These are phyloP conservation scores for Spondyliosoma cantharus DNA, from an alignment of 2,797 vertebrate genomes.

Conservation along the genomic window DNA sequence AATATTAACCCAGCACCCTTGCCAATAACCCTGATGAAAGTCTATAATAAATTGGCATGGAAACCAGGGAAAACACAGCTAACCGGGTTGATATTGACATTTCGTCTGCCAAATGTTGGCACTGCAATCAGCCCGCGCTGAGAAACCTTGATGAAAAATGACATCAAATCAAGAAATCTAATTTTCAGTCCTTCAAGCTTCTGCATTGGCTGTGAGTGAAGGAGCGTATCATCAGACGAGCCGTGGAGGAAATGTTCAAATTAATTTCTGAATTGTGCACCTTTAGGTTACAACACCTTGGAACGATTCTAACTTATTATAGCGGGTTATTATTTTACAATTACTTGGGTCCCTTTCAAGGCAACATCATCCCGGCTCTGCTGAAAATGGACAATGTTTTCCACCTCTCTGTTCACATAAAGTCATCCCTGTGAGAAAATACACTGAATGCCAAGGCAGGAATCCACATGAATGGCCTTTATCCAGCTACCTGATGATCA, in stretches of 20 bases:
- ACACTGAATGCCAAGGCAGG: slow-evolving; percentile 26
- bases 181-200: slow-evolving; percentile 53
- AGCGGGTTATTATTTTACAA: slow-evolving; percentile 54
- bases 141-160: slow-evolving; percentile 68
- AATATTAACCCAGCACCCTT: slow-evolving; percentile 65
- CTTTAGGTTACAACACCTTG: slow-evolving; percentile 53
- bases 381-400: slow-evolving; percentile 33
- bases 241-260: slow-evolving; percentile 42
- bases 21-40: slow-evolving; percentile 74
- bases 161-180: slow-evolving; percentile 73
- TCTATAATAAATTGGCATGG: slow-evolving; percentile 62
- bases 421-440: slow-evolving; percentile 47
- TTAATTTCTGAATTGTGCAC: slow-evolving; percentile 42
- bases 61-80: slow-evolving; percentile 63
- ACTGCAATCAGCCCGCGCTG: slow-evolving; percentile 44
- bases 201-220: slow-evolving; percentile 23
- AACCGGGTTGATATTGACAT: slow-evolving; percentile 71
- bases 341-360: slow-evolving; percentile 39
- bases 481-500: slow-evolving; percentile 47
- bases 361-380: slow-evolving; percentile 29
- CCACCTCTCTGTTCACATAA: slow-evolving; percentile 18
- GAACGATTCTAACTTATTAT: slow-evolving; percentile 50
- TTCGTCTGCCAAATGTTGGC: slow-evolving; percentile 58
- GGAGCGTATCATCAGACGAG: slow-evolving; percentile 32
- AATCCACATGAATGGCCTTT: slow-evolving; percentile 44